Percentiles rank a stretch among this genome's conserved stretches.
Conservation (phyloP, 2,113 vertebrate genomes). For the Sorex fumeus region DNA sequence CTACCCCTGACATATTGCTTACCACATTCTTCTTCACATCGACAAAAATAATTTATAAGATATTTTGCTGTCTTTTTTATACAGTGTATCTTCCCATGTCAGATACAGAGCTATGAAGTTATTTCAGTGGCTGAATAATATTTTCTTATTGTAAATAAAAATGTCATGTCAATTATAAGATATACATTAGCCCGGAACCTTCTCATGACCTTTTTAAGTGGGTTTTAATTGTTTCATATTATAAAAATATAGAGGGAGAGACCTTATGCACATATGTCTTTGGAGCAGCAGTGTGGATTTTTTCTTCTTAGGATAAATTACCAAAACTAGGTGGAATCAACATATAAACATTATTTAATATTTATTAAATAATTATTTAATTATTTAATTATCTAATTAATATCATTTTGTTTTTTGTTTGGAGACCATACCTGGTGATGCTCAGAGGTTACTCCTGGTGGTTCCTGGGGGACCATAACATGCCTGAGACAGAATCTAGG, state of each 20-base stretch:
- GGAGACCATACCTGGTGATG: no score
- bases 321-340: not conserved
- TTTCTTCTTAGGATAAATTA: conserved; percentile 22
- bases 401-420: no score
- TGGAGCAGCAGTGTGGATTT: not conserved
- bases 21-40: not conserved
- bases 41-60: not conserved
- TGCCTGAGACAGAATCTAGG: no score
- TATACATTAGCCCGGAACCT: not conserved
- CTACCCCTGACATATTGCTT: not conserved
- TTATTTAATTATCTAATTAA: no score
- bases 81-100: not conserved
- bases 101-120: not conserved
- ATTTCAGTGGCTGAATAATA: not conserved
- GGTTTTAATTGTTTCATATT: not conserved
- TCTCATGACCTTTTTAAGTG: not conserved
- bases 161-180: conserved; percentile 9
- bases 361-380: no score
- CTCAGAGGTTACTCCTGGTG: no score
- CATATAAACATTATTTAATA: no score
- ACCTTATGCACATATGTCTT: not conserved
- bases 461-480: no score
- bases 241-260: not conserved
- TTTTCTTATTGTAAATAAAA: not conserved
- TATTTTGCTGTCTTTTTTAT: not conserved